These are phyloP conservation scores for zebrafish (Danio rerio) DNA, from an alignment of 2,113 vertebrate species.

Conservation along the genomic window DNA sequence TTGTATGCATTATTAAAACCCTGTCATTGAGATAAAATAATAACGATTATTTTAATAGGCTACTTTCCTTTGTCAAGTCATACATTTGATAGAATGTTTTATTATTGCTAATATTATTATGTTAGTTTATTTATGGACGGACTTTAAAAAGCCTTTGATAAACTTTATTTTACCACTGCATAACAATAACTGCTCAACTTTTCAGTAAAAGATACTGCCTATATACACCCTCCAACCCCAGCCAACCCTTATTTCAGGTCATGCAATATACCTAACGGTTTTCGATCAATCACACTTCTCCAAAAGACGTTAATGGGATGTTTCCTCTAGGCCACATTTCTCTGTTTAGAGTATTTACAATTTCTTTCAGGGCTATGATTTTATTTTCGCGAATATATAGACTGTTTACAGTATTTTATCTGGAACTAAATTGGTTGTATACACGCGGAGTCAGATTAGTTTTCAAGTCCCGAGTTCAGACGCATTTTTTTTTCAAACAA, in stretches of 20 bases:
- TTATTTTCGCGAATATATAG: background rate
- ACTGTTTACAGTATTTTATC: background rate
- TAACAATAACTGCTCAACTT: background rate
- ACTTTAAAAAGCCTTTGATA: no score
- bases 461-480: background rate
- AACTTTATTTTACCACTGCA: background rate
- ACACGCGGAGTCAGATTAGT: background rate
- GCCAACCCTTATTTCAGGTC: no score
- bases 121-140: no score
- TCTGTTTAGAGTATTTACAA: background rate
- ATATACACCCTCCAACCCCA: no score
- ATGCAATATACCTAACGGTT: background rate
- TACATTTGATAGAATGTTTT: background rate
- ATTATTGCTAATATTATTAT: background rate
- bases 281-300: background rate
- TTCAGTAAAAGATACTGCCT: background rate
- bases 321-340: background rate
- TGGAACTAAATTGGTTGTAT: background rate
- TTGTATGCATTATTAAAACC: background rate
- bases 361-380: background rate
- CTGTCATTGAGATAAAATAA: background rate
- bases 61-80: no score
- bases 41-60: background rate
- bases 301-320: background rate
- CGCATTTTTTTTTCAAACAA: background rate